Conservation (phyloP, 1,140 invertebrate genomes). For the Drosophila melanica region DNA sequence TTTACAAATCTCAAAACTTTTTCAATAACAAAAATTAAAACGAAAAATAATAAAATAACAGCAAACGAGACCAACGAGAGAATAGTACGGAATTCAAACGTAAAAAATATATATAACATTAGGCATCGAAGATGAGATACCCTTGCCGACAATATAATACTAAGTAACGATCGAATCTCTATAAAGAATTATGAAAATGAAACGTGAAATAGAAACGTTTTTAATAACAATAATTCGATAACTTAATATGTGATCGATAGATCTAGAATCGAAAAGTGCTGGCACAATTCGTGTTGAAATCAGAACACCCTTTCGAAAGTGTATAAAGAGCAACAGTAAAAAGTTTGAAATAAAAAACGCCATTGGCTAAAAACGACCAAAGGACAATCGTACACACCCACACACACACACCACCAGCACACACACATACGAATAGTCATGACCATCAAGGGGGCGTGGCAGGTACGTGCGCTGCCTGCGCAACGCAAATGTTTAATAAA, state of each 20-base stretch:
- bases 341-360: constrained; percentile 76
- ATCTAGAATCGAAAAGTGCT: too few species aligned
- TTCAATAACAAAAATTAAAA: constrained; percentile 76
- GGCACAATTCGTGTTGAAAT: too few species aligned
- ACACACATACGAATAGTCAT: constrained; percentile 16
- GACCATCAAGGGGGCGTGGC: constrained; percentile 26
- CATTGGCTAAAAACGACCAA: constrained; percentile 65
- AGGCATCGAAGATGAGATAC: not conserved
- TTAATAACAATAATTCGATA: too few species aligned
- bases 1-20: constrained; percentile 72
- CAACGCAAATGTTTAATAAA: constrained; percentile 81
- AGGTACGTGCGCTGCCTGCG: constrained; percentile 68
- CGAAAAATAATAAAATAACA: constrained; percentile 18
- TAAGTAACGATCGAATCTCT: too few species aligned
- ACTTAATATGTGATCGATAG: too few species aligned
- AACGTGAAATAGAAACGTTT: too few species aligned
- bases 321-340: constrained; percentile 53
- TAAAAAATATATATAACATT: not conserved
- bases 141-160: not conserved
- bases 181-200: too few species aligned
- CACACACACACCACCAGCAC: constrained; percentile 5
- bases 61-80: constrained; percentile 25
- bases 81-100: constrained; percentile 58
- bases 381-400: constrained; percentile 44
- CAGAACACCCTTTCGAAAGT: not conserved